phyloP scores from a whole-genome alignment of 2,113 vertebrate genomes.

The Maccullochella peelii region DNA sequence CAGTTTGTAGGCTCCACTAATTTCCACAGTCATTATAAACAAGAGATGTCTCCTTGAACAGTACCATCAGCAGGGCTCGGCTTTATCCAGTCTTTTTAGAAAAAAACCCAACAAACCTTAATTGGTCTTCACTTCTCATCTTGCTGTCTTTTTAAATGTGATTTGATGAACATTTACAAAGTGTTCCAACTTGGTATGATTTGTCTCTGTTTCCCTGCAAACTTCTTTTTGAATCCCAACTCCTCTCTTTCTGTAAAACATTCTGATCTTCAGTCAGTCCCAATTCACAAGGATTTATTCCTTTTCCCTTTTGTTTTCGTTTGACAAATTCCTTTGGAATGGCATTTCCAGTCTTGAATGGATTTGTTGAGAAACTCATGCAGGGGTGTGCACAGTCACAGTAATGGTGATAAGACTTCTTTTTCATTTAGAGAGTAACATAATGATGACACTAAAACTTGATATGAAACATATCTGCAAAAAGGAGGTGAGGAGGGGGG shows the following conservation, averaged over 20 bases:
- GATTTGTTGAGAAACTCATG: conserved; percentile 94
- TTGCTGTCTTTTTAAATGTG: conserved; percentile 77
- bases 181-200: conserved; percentile 78
- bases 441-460: conserved; percentile 98
- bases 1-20: conserved; percentile 80
- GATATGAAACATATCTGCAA: conserved; percentile 97
- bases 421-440: conserved; percentile 95
- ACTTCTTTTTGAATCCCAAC: conserved; percentile 70
- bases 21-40: conserved; percentile 82
- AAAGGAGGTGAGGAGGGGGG: conserved; percentile 87
- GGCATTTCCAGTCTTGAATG: conserved; percentile 90
- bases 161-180: conserved; percentile 86
- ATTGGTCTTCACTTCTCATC: conserved; percentile 79
- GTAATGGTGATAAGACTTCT: conserved; percentile 93
- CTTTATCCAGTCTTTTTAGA: conserved; percentile 81
- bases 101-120: conserved; percentile 70
- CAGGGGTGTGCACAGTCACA: conserved; percentile 96
- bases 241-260: conserved; percentile 76
- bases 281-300: conserved; percentile 74
- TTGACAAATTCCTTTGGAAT: conserved; percentile 84
- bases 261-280: conserved; percentile 80
- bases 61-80: conserved; percentile 84
- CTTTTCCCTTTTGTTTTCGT: conserved; percentile 79
- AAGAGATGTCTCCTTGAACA: conserved; percentile 79
- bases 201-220: conserved; percentile 77